Evolutionary conservation across 2,113 vertebrate genomes (phyloP), one percentile per base, ranked within the genome.

Genomic region (Delphinus delphis): DNA sequence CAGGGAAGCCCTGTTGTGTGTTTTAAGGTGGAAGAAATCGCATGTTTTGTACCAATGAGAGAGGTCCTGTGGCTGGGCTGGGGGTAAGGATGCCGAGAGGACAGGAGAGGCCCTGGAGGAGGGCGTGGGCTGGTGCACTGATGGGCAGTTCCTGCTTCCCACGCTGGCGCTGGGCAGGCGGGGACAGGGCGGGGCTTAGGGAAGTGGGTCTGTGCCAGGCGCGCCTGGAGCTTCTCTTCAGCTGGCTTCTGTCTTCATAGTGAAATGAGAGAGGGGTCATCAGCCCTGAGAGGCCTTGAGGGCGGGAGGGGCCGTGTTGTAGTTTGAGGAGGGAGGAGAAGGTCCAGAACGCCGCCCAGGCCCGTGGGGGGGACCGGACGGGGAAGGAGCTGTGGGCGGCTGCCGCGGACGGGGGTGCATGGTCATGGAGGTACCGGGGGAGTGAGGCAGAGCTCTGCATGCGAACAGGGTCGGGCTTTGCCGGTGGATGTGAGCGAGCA

Each of bases 361-460:
- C 50, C 50, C 2, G 20, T 7, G 7, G 21, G 21, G 53, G 38
- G n/a, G n/a, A 15, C n/a, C 20, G 15, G 50, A 1, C 2, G 23
- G 25, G n/a, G 25, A 8, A 36, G 1, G 9, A 53, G 50, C 4
- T 53, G 50, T 53, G 15, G 50, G 15, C 50, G 1, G 62, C 73
- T 50, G 41, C 70, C 8, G 18, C 7, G 33, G 50, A 17, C 8
- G 6, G 31, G 65, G 15, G 65, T 17, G 9, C 28, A 0, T 1
- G 65, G 65, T 18, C 1, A 10, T 13, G 70, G 9, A 4, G 31
- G 65, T 17, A 0, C 6, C 1, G 3, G 3, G 20, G 2, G 9
- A 3, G 82, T 1, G 5, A 17, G 62, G 36, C 50, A 4, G 6
- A 20, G 65, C 58, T 62, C 33, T 25, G 38, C 15, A 14, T 63